Evolutionary conservation across 2,797 vertebrate species (phyloP), one percentile per base, ranked within the genome.

Genomic region (Myiothlypis chrysogaster): DNA sequence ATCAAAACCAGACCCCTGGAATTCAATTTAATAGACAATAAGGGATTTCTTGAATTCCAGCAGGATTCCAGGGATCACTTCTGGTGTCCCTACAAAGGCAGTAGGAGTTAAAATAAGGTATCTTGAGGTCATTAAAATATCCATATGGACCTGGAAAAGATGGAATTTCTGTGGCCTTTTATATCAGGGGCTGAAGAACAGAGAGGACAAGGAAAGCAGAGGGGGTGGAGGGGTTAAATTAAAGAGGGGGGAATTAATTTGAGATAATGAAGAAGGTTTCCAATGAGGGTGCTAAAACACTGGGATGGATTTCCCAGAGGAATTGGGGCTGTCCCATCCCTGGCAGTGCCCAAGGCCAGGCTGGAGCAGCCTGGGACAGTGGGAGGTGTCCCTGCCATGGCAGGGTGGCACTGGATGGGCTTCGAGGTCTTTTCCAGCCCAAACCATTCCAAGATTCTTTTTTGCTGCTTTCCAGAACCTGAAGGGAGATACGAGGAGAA

Each of bases 271-370:
- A 50, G 47, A 15, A 69, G 20, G 28, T 21, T 39, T 52, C 35
- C 35, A 30, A 3, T 24, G 47, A 52, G 28, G 22, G 9, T 25
- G 35, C 12, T 10, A 3, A 41, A 41, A 32, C 35, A 3, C 8
- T 14, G 43, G 44, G 12, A 12, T 14, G 3, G 34, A 15, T 27
- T 43, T 55, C 39, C 50, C 50, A 43, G 18, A 34, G 39, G 1
- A 32, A 17, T 3, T 32, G 49, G 12, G 47, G 21, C 17, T 69
- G 15, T 23, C 49, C 30, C 37, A n/a, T n/a, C 22, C 50, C 30
- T 43, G 68, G 50, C 0, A 70, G 30, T n/a, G 50, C 0, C 50
- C 50, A n/a, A n/a, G 3, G 28, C 37, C 35, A 10, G 46, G 46
- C 4, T 68, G 66, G 71, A n/a, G n/a, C n/a, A n/a, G n/a, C n/a